Conservation (phyloP, 2,888 invertebrate genomes). For the Dromius quadrimaculatus region DNA sequence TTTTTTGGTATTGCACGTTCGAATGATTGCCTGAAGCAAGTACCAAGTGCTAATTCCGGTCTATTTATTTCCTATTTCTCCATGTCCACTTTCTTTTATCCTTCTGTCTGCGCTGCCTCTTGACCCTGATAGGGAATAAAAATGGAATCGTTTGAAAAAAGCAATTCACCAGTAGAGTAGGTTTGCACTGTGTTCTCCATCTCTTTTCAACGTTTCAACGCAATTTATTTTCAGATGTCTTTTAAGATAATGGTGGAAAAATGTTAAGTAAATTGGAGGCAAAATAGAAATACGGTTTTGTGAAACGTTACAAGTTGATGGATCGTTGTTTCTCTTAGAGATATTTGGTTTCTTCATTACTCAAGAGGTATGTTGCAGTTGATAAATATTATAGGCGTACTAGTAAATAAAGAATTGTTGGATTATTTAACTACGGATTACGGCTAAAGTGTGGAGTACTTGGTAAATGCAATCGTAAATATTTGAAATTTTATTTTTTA, state of each 20-base stretch:
- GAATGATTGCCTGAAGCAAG: neutral
- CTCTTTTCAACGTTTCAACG: slow-evolving; percentile 2
- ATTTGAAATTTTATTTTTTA: too few relatives aligned
- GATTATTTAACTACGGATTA: neutral
- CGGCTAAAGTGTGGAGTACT: too few relatives aligned
- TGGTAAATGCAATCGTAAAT: too few relatives aligned
- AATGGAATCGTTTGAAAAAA: slow-evolving; percentile 30
- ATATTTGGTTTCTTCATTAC: neutral
- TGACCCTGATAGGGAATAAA: slow-evolving; percentile 29
- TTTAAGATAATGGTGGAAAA: slow-evolving; percentile 35
- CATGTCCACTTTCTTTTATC: slow-evolving; percentile 9
- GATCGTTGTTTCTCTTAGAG: slow-evolving; percentile 26
- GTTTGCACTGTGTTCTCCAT: neutral
- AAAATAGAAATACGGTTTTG: slow-evolving; percentile 19
- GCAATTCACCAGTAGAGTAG: slow-evolving; percentile 12
- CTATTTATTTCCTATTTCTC: slow-evolving; percentile 23
- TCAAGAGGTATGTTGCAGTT: slow-evolving; percentile 4
- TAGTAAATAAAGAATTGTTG: neutral
- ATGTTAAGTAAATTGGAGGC: slow-evolving; percentile 32
- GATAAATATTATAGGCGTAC: slow-evolving; percentile 15
- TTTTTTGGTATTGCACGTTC: neutral
- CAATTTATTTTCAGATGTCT: slow-evolving; percentile 35
- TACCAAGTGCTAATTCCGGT: slow-evolving; percentile 14
- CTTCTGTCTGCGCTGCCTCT: slow-evolving; percentile 14
- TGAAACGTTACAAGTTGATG: slow-evolving; percentile 12